phyloP scores from a whole-genome alignment of 2,797 vertebrate genomes.

The Bradypus variegatus region DNA sequence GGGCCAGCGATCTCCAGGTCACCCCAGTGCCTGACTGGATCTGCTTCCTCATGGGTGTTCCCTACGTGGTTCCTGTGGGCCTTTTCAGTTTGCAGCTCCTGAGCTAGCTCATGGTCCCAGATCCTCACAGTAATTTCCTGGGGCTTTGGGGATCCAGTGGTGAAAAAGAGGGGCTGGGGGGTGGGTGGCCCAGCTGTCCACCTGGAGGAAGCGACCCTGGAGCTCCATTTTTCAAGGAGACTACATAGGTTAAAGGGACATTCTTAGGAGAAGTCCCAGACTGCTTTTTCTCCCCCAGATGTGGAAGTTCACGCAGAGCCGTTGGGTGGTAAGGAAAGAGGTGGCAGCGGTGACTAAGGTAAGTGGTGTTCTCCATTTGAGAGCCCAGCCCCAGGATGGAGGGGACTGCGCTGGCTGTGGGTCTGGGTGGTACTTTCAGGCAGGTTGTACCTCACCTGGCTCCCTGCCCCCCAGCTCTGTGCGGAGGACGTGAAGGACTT shows the following conservation, averaged over 20 bases:
- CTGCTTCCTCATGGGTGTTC: neutral
- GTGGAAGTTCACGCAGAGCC: slow-evolving; percentile 96
- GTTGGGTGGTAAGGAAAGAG: slow-evolving; percentile 93
- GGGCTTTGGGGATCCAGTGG: neutral
- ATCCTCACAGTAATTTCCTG: neutral
- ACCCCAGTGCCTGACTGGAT: accelerated
- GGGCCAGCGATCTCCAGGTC: neutral
- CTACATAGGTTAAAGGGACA: neutral
- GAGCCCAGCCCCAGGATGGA: neutral
- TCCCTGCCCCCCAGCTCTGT: slow-evolving; percentile 80
- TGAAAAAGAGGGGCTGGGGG: neutral
- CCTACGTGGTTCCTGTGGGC: neutral
- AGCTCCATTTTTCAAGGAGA: neutral
- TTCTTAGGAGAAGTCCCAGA: neutral
- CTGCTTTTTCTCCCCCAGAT: slow-evolving; percentile 76
- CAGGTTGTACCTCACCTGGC: neutral
- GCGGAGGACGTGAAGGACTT: slow-evolving; percentile 98
- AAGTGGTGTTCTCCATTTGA: slow-evolving; percentile 47
- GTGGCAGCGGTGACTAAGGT: slow-evolving; percentile 90
- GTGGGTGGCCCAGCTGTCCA: neutral
- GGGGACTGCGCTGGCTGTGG: neutral
- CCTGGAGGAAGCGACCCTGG: neutral
- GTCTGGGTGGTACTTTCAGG: neutral
- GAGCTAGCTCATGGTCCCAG: neutral
- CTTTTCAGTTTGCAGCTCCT: neutral